Percentiles rank a stretch among this genome's conserved stretches.
Evolutionary conservation across 2,797 vertebrate species (phyloP).

Genomic region (Rhodeus uyekii): DNA sequence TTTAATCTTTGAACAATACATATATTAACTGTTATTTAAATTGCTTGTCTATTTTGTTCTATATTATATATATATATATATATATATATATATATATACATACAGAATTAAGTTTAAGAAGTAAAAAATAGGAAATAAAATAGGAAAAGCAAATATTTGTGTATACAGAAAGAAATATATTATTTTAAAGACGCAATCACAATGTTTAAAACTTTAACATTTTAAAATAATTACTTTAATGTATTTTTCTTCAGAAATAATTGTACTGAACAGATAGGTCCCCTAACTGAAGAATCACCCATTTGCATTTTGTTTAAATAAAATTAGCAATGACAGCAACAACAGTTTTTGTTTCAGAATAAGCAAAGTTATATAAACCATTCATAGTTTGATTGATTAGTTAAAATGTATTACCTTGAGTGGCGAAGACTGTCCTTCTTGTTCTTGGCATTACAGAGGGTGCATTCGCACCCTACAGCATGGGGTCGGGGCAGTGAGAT

Average conservation of each 20-base stretch:
- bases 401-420: conserved; percentile 81
- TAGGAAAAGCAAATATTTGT: no score
- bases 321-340: no score
- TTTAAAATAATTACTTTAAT: no score
- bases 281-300: no score
- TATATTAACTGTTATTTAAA: not conserved
- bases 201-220: not conserved
- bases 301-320: no score
- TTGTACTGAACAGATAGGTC: no score
- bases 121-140: no score
- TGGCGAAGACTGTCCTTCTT: conserved; percentile 98
- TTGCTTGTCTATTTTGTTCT: not conserved
- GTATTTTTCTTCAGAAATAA: no score
- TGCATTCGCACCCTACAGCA: conserved; percentile 97
- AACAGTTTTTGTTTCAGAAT: not conserved
- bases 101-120: not conserved
- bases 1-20: not conserved
- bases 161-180: no score
- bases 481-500: conserved; percentile 97
- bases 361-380: not conserved
- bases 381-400: not conserved
- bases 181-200: not conserved
- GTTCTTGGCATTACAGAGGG: conserved; percentile 97
- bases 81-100: no score
- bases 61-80: no score